Conservation (phyloP, 2,888 invertebrate species). For the Trachelus tabidus region DNA sequence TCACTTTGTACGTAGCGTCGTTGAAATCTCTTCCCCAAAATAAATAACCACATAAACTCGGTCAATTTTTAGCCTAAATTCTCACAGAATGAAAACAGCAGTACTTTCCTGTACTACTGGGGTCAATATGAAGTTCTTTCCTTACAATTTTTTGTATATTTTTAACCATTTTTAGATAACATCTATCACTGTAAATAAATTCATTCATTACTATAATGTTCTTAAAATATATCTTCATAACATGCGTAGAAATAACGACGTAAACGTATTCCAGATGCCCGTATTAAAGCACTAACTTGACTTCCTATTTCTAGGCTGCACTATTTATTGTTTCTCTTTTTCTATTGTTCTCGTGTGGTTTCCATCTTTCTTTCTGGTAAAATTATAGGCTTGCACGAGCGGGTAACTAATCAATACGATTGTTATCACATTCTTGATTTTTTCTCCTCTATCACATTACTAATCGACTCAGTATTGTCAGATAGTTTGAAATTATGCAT, state of each 20-base stretch:
- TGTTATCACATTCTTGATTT: neutral
- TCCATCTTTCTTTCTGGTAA: neutral
- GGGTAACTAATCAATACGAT: neutral
- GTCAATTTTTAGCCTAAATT: neutral
- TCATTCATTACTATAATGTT: constrained; percentile 17
- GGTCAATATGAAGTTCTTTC: constrained; percentile 12
- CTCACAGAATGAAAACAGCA: neutral
- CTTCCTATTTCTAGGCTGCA: neutral
- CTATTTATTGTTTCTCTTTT: neutral
- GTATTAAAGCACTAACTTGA: neutral
- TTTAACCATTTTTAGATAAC: constrained; percentile 12
- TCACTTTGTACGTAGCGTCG: neutral
- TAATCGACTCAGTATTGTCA: neutral
- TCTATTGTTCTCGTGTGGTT: neutral
- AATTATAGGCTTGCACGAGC: neutral
- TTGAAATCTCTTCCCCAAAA: neutral
- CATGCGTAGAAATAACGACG: constrained; percentile 1
- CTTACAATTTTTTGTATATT: constrained; percentile 7
- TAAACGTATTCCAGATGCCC: neutral
- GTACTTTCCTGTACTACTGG: constrained; percentile 3
- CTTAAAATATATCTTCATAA: constrained; percentile 16
- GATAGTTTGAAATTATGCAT: neutral
- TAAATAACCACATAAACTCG: neutral
- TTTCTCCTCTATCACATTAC: neutral
- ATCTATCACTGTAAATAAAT: constrained; percentile 18